These are phyloP conservation scores for Stigmatopora nigra DNA, from an alignment of 2,113 vertebrate species.

Conservation along the genomic window DNA sequence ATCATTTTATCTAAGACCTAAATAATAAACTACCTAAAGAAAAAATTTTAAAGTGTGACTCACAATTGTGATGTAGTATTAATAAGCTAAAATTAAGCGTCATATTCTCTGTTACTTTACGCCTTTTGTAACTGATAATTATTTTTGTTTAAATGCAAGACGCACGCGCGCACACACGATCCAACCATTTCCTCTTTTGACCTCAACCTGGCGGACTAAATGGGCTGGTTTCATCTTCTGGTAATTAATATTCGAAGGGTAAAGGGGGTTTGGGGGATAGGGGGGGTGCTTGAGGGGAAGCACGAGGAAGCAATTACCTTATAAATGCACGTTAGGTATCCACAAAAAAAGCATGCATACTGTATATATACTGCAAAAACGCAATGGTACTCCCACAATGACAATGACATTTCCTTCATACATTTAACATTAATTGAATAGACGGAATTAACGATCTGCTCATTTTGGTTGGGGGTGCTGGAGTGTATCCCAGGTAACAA, in stretches of 20 bases:
- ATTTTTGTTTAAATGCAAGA: background rate
- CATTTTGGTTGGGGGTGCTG: background rate
- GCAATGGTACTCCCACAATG: slow-evolving; percentile 30
- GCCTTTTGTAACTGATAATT: background rate
- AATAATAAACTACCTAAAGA: background rate
- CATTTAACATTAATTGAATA: slow-evolving; percentile 21
- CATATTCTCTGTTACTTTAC: background rate
- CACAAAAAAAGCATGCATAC: slow-evolving; percentile 28
- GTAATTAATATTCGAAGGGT: slow-evolving; percentile 69
- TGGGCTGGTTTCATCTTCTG: slow-evolving; percentile 52
- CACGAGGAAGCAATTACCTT: slow-evolving; percentile 73
- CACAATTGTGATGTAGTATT: too few species aligned
- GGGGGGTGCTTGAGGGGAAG: slow-evolving; percentile 6
- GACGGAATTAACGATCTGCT: slow-evolving; percentile 7
- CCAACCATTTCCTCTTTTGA: slow-evolving; percentile 50
- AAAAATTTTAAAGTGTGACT: background rate
- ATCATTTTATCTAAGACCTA: background rate
- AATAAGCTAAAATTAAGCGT: too few species aligned
- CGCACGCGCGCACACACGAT: slow-evolving; percentile 17
- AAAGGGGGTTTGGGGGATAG: slow-evolving; percentile 7
- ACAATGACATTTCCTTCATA: slow-evolving; percentile 35
- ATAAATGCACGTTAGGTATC: slow-evolving; percentile 33
- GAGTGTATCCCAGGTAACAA: too few species aligned
- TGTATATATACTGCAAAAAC: slow-evolving; percentile 20
- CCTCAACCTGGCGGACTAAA: slow-evolving; percentile 44